Conservation (phyloP, 2,888 invertebrate genomes). For the Scaptomyza tumidula region DNA sequence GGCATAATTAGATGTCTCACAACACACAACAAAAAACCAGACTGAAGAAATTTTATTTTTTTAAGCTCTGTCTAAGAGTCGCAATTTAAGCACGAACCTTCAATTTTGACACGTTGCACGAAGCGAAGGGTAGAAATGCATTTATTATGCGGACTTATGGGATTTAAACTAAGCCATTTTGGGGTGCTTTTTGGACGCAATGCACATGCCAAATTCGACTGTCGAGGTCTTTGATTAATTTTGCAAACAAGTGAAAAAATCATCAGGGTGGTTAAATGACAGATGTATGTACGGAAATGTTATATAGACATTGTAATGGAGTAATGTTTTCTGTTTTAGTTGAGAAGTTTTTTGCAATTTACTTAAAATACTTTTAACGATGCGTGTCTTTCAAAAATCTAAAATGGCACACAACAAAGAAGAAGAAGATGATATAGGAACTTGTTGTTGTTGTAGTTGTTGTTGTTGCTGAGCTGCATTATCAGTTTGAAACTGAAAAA, state of each 20-base stretch:
- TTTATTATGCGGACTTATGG: background rate
- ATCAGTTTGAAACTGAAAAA: slow-evolving; percentile 25
- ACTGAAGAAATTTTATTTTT: background rate
- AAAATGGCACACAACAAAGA: slow-evolving; percentile 10
- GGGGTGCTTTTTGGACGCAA: slow-evolving; percentile 13
- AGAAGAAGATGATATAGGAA: background rate
- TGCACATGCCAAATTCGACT: slow-evolving; percentile 2
- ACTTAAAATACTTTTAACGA: slow-evolving; percentile 9
- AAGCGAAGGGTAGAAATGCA: slow-evolving; percentile 20
- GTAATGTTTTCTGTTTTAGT: background rate
- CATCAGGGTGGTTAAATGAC: slow-evolving; percentile 7
- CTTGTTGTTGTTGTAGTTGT: background rate
- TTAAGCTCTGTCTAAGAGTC: background rate
- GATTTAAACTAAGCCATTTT: slow-evolving; percentile 2
- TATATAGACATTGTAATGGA: background rate
- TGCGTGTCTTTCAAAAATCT: background rate
- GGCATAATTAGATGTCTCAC: slow-evolving; percentile 2
- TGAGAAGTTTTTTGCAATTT: slow-evolving; percentile 24
- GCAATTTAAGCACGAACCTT: slow-evolving; percentile 13
- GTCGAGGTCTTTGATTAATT: background rate
- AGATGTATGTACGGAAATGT: background rate
- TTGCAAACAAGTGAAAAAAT: background rate
- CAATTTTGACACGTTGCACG: slow-evolving; percentile 13
- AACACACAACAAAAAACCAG: background rate
- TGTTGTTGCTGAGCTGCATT: slow-evolving; percentile 34